Conservation (phyloP, 2,888 invertebrate genomes). For the Junonia oenone region DNA sequence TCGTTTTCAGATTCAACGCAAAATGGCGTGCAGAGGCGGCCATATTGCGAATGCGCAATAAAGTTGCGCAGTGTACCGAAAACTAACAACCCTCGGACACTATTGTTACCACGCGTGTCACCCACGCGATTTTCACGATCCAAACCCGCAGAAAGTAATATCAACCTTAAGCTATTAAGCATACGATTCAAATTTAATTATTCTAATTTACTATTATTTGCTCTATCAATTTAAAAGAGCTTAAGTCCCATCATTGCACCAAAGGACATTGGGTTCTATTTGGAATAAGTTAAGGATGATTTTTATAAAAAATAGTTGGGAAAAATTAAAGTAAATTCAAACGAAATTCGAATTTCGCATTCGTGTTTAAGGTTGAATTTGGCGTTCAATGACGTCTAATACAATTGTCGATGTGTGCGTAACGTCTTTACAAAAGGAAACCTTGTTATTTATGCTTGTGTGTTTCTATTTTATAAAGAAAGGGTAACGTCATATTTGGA, state of each 20-base stretch:
- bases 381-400: neutral
- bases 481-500: constrained; percentile 70
- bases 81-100: constrained; percentile 67
- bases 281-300: constrained; percentile 14
- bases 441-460: constrained; percentile 61
- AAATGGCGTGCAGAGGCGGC: constrained; percentile 58
- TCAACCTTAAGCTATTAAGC: neutral
- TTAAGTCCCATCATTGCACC: constrained; percentile 7
- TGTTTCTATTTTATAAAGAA: constrained; percentile 71
- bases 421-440: constrained; percentile 47
- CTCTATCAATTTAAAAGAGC: constrained; percentile 17
- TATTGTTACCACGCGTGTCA: constrained; percentile 60
- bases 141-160: constrained; percentile 26
- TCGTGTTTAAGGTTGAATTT: constrained; percentile 9
- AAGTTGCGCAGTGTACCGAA: constrained; percentile 69
- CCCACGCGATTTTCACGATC: constrained; percentile 57
- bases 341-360: constrained; percentile 3
- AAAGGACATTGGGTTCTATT: constrained; percentile 23
- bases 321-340: neutral
- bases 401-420: constrained; percentile 15
- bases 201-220: constrained; percentile 9
- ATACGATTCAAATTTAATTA: constrained; percentile 27
- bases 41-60: constrained; percentile 66
- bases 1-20: constrained; percentile 28
- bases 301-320: constrained; percentile 18